phyloP scores from a whole-genome alignment of 2,888 invertebrate species.

The Ligdia adustata region DNA sequence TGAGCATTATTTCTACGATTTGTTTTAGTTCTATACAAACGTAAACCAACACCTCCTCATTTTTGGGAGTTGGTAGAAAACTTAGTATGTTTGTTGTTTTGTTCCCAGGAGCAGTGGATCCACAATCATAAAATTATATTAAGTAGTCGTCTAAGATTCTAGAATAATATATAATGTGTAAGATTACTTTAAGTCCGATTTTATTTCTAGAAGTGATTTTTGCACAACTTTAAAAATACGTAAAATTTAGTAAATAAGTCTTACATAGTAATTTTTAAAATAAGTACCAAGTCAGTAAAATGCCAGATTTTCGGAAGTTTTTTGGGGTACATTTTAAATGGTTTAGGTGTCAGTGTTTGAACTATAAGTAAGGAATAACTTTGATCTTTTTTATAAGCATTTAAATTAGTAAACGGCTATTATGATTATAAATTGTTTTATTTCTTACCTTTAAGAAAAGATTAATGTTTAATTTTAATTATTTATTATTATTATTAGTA shows the following conservation, averaged over 20 bases:
- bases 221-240: constrained; percentile 43
- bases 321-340: background rate
- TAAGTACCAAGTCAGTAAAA: background rate
- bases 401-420: constrained; percentile 37
- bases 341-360: constrained; percentile 15
- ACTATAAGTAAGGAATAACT: constrained; percentile 14
- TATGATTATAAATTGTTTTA: constrained; percentile 14
- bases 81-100: no score
- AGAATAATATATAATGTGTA: constrained; percentile 18
- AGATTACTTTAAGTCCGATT: constrained; percentile 25
- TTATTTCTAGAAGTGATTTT: constrained; percentile 28
- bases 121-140: constrained; percentile 25
- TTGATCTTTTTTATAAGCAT: constrained; percentile 35
- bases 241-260: constrained; percentile 29
- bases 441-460: no score
- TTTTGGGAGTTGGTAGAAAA: no score
- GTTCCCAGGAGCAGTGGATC: constrained; percentile 34
- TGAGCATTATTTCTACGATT: no score
- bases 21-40: no score
- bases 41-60: no score
- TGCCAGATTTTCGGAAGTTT: background rate
- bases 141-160: constrained; percentile 22
- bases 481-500: constrained; percentile 4
- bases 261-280: constrained; percentile 3
- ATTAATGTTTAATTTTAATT: no score